phyloP scores from a whole-genome alignment of 2,888 invertebrate genomes.

The Blera fallax region DNA sequence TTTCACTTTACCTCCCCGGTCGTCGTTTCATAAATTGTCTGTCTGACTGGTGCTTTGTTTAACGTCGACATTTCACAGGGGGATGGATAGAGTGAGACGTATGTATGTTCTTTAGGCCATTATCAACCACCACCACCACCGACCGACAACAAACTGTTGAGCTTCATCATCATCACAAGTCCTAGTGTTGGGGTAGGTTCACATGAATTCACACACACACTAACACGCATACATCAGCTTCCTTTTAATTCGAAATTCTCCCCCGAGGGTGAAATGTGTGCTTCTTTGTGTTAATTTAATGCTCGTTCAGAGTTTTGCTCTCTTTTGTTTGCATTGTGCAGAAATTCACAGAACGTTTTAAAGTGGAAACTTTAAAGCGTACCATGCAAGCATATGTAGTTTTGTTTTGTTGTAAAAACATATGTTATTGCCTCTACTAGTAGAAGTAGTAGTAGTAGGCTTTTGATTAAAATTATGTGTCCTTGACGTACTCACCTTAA shows the following conservation, averaged over 20 bases:
- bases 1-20: constrained; percentile 41
- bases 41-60: constrained; percentile 54
- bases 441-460: too few relatives aligned
- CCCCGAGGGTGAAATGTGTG: constrained; percentile 12
- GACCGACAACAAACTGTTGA: constrained; percentile 32
- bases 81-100: neutral
- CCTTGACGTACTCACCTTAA: too few relatives aligned
- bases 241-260: constrained; percentile 29
- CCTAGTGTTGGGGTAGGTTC: constrained; percentile 36
- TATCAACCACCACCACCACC: constrained; percentile 9
- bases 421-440: too few relatives aligned
- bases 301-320: constrained; percentile 20
- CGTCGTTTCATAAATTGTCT: constrained; percentile 52
- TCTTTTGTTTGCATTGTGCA: constrained; percentile 21
- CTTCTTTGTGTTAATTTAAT: constrained; percentile 35
- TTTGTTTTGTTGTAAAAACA: too few relatives aligned
- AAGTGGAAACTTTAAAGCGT: constrained; percentile 9
- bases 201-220: neutral
- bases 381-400: too few relatives aligned
- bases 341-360: neutral
- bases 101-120: constrained; percentile 45
- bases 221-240: neutral
- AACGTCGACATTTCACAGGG: constrained; percentile 20
- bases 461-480: too few relatives aligned
- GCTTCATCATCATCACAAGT: constrained; percentile 17